phyloP scores from a whole-genome alignment of 2,888 invertebrate genomes.

The Lithodes maja region DNA sequence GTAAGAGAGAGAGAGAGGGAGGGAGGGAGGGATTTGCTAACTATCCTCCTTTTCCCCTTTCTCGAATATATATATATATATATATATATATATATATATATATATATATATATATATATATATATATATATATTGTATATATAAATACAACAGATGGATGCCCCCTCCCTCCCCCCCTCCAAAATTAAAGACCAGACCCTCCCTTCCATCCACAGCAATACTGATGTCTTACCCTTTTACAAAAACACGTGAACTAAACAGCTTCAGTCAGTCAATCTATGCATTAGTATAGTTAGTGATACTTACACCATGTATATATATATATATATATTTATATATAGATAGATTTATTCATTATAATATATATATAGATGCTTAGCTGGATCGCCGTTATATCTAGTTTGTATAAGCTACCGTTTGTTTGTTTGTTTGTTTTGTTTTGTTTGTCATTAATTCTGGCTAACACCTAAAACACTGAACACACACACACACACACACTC shows the following conservation, averaged over 20 bases:
- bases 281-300: too few relatives aligned
- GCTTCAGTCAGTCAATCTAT: neutral
- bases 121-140: too few relatives aligned
- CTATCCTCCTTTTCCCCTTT: too few relatives aligned
- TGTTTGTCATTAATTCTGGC: too few relatives aligned
- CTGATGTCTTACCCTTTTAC: neutral
- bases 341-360: too few relatives aligned
- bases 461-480: neutral
- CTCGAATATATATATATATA: neutral
- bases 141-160: too few relatives aligned
- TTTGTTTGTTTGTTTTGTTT: too few relatives aligned
- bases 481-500: constrained; percentile 21
- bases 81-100: neutral
- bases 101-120: neutral
- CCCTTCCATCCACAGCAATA: neutral
- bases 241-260: neutral
- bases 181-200: neutral
- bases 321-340: too few relatives aligned
- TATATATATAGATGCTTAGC: too few relatives aligned
- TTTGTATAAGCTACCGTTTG: neutral
- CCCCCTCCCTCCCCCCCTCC: constrained; percentile 1
- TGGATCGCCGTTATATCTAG: neutral
- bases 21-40: too few relatives aligned
- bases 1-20: too few relatives aligned
- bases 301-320: too few relatives aligned